These are phyloP conservation scores for Melinopterus prodromus DNA, from an alignment of 2,888 invertebrate species.

Conservation along the genomic window DNA sequence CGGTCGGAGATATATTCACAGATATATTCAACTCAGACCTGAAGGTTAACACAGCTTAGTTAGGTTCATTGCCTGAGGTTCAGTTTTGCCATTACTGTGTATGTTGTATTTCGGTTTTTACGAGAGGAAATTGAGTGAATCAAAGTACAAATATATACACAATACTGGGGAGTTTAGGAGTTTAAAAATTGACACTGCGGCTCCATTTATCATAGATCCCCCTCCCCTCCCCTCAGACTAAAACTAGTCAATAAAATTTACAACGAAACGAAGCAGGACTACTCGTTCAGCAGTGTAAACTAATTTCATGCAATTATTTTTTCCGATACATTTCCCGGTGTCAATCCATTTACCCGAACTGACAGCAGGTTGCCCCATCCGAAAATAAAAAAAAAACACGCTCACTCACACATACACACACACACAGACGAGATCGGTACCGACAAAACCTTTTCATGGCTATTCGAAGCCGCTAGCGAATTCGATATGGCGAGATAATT, in stretches of 20 bases:
- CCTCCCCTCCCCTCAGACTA: not conserved
- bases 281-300: constrained; percentile 4
- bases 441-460: not conserved
- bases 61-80: too few species aligned
- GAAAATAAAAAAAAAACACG: constrained; percentile 5
- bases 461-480: constrained; percentile 9
- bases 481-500: constrained; percentile 13
- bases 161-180: too few species aligned
- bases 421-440: not conserved
- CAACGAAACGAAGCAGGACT: not conserved
- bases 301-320: constrained; percentile 19
- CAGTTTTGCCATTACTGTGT: too few species aligned
- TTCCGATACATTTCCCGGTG: constrained; percentile 25
- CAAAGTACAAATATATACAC: too few species aligned
- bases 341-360: constrained; percentile 12
- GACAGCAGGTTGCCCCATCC: constrained; percentile 11
- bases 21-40: too few species aligned
- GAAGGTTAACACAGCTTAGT: too few species aligned
- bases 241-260: not conserved
- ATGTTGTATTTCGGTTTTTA: too few species aligned
- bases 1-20: too few species aligned
- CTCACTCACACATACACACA: not conserved
- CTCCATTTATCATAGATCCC: too few species aligned
- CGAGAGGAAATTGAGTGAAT: too few species aligned
- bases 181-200: too few species aligned